phyloP scores from a whole-genome alignment of 2,888 invertebrate genomes.

The Lithophane leautieri region DNA sequence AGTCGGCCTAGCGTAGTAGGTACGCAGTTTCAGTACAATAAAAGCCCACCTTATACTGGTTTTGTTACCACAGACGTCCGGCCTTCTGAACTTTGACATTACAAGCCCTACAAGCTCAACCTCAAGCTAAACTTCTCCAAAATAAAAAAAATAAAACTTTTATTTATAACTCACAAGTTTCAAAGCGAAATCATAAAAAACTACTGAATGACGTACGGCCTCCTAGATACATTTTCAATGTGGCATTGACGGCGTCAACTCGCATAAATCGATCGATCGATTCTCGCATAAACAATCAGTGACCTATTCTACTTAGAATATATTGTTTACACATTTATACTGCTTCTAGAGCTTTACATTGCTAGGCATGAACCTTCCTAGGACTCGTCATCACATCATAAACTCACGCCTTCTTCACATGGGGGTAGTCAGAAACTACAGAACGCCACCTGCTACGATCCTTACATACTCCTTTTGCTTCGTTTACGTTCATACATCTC shows the following conservation, averaged over 20 bases:
- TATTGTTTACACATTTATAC: background rate
- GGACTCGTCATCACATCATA: background rate
- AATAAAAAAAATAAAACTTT: background rate
- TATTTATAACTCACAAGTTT: background rate
- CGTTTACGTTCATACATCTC: background rate
- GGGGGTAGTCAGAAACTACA: background rate
- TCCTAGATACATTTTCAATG: background rate
- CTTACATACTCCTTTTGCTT: background rate
- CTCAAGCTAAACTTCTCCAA: background rate
- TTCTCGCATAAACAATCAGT: background rate
- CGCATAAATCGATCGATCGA: background rate
- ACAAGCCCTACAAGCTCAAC: background rate
- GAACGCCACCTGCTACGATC: background rate
- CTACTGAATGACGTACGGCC: background rate
- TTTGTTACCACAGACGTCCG: background rate
- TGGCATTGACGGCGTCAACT: conserved; percentile 3
- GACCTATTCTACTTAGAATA: background rate
- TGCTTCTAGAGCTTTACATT: background rate
- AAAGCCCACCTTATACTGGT: no score
- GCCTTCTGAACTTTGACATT: background rate
- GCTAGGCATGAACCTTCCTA: background rate
- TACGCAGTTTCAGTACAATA: background rate
- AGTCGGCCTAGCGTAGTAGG: background rate
- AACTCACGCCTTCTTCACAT: background rate
- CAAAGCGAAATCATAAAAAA: background rate